Evolutionary conservation across 1,140 invertebrate species (phyloP).

Genomic region (Cheumatopsyche charites): DNA sequence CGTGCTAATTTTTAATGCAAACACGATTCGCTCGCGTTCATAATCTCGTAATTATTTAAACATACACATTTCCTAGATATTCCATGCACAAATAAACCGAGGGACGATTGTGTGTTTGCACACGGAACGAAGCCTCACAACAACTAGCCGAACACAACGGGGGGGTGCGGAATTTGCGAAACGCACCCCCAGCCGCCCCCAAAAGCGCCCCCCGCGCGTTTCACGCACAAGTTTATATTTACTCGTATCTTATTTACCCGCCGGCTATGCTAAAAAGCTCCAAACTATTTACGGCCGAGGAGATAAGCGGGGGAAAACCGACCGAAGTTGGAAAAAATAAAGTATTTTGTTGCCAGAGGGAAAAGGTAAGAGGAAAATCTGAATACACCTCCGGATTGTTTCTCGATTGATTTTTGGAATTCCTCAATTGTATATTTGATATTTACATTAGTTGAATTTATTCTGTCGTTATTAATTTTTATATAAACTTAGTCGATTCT

Average conservation of each 20-base stretch:
- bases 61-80: too few species aligned
- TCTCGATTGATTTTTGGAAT: too few species aligned
- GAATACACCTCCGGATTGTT: too few species aligned
- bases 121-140: not conserved
- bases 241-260: conserved; percentile 37
- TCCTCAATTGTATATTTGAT: too few species aligned
- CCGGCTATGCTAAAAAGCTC: conserved; percentile 32
- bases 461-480: too few species aligned
- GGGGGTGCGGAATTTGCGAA: conserved; percentile 18
- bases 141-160: not conserved
- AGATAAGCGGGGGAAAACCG: conserved; percentile 29
- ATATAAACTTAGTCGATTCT: too few species aligned
- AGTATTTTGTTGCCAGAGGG: too few species aligned
- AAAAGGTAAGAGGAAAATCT: too few species aligned
- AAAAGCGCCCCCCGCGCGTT: not conserved
- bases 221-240: conserved; percentile 32
- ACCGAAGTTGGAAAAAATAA: not conserved
- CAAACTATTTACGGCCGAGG: conserved; percentile 35
- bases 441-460: too few species aligned
- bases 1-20: too few species aligned
- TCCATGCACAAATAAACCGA: not conserved
- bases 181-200: not conserved
- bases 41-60: too few species aligned
- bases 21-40: too few species aligned
- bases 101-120: not conserved